A percentile compares a stretch with the other conserved stretches of the same genome.
Conservation (phyloP, 2,113 vertebrate species). For the Euleptes europaea region DNA sequence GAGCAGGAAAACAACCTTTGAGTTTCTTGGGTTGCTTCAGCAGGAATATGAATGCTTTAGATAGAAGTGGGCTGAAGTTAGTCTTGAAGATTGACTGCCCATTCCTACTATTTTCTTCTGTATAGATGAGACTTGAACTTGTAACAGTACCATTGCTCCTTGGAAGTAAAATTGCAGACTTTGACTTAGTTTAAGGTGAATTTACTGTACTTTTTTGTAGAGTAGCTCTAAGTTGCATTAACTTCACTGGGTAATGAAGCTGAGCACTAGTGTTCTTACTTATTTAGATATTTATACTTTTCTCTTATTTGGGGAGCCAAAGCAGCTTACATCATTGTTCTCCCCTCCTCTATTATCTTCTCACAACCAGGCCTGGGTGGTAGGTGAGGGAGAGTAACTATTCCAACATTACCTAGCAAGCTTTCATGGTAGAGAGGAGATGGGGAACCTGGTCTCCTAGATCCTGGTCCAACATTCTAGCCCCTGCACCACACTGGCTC, state of each 20-base stretch:
- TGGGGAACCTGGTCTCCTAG: no score
- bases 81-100: neutral
- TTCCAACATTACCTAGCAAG: no score
- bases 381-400: no score
- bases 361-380: no score
- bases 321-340: no score
- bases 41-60: neutral
- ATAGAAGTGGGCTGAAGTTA: neutral
- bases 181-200: neutral
- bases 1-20: neutral
- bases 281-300: neutral
- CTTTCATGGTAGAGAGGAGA: no score
- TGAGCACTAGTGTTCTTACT: neutral
- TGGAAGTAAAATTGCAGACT: neutral
- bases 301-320: no score
- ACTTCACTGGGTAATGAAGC: neutral
- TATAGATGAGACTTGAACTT: neutral
- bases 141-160: neutral
- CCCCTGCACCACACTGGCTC: no score
- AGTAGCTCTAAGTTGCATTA: neutral
- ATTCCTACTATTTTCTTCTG: neutral
- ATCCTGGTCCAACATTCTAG: no score
- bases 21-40: neutral
- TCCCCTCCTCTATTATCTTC: no score
- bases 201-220: neutral